Percentiles rank a stretch among this genome's conserved stretches.
Evolutionary conservation across 2,113 vertebrate genomes (phyloP).

Genomic region (Cettia cetti): DNA sequence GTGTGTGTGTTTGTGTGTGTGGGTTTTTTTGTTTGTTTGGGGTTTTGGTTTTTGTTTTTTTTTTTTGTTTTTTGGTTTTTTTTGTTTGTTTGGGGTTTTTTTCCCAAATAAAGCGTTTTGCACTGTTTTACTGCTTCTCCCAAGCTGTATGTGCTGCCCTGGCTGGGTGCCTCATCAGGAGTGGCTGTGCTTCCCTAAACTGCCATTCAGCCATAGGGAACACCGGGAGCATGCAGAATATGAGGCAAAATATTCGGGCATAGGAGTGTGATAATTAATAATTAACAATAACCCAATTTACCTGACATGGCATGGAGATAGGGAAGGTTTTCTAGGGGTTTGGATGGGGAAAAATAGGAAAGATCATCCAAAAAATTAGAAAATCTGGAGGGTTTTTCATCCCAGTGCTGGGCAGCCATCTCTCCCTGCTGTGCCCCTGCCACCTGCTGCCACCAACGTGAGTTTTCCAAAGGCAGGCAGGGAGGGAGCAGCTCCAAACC

Average conservation of each 20-base stretch:
- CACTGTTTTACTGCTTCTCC: neutral
- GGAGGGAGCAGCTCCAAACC: neutral
- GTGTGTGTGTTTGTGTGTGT: too few relatives aligned
- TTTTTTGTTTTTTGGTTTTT: too few relatives aligned
- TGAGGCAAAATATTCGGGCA: neutral
- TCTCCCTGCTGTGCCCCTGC: neutral
- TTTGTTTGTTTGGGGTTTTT: neutral
- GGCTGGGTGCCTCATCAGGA: neutral
- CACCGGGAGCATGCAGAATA: fast-evolving
- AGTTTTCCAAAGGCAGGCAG: neutral
- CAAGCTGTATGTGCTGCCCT: neutral
- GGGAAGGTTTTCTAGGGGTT: neutral
- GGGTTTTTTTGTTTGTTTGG: too few relatives aligned
- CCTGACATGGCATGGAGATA: fast-evolving
- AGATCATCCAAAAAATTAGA: fast-evolving
- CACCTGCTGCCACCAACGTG: neutral
- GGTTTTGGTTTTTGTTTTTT: too few relatives aligned
- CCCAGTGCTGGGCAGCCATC: fast-evolving
- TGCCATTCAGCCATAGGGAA: fast-evolving
- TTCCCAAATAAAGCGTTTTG: neutral
- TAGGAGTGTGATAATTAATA: neutral
- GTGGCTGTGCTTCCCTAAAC: fast-evolving
- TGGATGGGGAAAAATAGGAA: neutral
- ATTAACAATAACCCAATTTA: neutral
- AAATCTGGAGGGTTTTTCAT: neutral